Evolutionary conservation across 2,888 invertebrate genomes (phyloP).

Genomic region (Tribolium freemani): DNA sequence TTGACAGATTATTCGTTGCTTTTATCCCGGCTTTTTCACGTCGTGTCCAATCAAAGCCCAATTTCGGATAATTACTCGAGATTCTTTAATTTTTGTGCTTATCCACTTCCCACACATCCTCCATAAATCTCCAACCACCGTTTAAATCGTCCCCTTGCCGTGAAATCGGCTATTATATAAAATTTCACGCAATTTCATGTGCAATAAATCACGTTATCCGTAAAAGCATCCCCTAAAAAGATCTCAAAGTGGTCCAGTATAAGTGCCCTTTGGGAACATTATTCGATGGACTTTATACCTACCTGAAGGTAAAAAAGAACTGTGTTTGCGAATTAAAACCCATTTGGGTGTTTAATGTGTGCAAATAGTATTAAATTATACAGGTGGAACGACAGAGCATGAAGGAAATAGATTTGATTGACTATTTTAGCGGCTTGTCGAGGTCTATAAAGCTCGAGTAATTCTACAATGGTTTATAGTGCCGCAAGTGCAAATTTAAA

Average conservation of each 20-base stretch:
- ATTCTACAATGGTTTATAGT: conserved; percentile 1
- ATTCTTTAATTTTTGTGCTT: background rate
- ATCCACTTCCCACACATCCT: conserved; percentile 36
- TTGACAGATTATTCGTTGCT: background rate
- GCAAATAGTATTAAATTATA: background rate
- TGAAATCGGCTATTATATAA: conserved; percentile 58
- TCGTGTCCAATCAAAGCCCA: background rate
- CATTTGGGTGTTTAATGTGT: background rate
- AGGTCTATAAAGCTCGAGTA: conserved; percentile 6
- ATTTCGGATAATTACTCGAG: background rate
- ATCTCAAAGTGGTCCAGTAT: conserved; percentile 9
- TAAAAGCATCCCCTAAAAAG: conserved; percentile 46
- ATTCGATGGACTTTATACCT: background rate
- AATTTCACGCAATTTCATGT: conserved; percentile 60
- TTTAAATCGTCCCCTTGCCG: conserved; percentile 52
- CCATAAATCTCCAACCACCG: conserved; percentile 53
- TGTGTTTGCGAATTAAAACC: background rate
- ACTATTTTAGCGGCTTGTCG: conserved; percentile 8
- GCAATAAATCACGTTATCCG: conserved; percentile 58
- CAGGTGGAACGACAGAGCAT: background rate
- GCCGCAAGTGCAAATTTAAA: conserved; percentile 20
- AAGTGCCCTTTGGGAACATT: background rate
- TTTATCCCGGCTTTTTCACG: conserved; percentile 6
- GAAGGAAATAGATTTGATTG: conserved; percentile 12
- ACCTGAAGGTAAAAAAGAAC: conserved; percentile 1